These are phyloP conservation scores for Buceros bicornis DNA, from an alignment of 2,797 vertebrate species.

Conservation along the genomic window DNA sequence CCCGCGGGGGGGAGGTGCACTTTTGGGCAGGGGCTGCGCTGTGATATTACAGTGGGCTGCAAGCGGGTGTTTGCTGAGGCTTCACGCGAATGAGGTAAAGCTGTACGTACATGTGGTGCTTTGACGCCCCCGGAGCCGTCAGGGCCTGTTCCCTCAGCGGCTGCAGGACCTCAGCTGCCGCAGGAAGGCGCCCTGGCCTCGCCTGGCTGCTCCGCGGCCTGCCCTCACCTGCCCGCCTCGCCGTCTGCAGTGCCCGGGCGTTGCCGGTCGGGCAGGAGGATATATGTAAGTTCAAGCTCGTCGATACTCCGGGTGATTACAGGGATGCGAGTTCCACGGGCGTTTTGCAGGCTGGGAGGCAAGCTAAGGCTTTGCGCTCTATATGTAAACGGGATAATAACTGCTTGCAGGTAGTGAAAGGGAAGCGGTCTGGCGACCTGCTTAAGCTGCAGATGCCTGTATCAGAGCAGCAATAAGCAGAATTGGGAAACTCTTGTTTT, in stretches of 20 bases:
- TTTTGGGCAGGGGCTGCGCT: accelerated
- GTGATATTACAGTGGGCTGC: accelerated
- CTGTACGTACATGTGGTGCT: too few relatives aligned
- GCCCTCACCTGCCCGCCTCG: too few relatives aligned
- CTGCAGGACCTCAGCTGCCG: not conserved
- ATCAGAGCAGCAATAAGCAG: not conserved
- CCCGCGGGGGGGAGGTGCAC: accelerated
- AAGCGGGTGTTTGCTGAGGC: accelerated
- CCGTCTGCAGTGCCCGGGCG: not conserved
- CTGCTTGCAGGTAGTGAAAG: not conserved
- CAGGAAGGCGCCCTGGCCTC: not conserved
- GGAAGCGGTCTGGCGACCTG: not conserved
- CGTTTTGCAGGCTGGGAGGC: not conserved
- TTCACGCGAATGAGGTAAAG: too few relatives aligned
- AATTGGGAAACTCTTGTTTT: accelerated
- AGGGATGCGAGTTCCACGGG: not conserved
- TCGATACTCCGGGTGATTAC: not conserved
- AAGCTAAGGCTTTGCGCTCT: not conserved
- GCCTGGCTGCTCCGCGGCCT: not conserved
- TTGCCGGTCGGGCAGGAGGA: not conserved
- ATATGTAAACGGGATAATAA: accelerated
- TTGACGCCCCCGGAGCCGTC: not conserved
- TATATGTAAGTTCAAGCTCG: not conserved
- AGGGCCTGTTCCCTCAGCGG: accelerated
- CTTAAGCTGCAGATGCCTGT: not conserved